Base-by-base conservation (phyloP, 2,797 vertebrate genomes). In the Ctenochaetus hawaiiensis region DNA sequence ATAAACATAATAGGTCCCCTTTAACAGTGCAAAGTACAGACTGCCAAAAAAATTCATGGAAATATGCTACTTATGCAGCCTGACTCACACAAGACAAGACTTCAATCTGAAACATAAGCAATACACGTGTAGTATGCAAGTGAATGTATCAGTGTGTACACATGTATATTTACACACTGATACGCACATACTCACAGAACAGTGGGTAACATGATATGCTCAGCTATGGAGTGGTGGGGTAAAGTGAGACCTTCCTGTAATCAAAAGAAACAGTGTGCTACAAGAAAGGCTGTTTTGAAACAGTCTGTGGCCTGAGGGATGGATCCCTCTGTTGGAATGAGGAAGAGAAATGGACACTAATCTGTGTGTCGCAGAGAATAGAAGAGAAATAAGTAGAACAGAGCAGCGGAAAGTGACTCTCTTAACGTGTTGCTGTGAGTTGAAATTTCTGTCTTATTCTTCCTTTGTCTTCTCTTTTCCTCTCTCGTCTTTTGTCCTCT, bases 241-340 rank as follows among this genome's bases (percentile, higher is more conserved):
- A 94, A 94, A 93, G 81, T 69, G 81, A 95, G 90, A 93, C 88
- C 80, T 89, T 89, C 80, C 87, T 85, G 87, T 91, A 92, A 92
- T 92, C 90, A 94, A 93, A 92, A 93, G 88, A 87, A 92, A 92
- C 83, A 85, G 84, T 67, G 68, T 80, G 88, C 83, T 89, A 91
- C 89, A 91, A 89, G 91, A 91, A 84, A 85, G 83, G 63, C 76
- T 74, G 84, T 92, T 94, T 91, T 80, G 87, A 91, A 88, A 88
- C 48, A 16, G 51, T 89, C 85, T 87, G 74, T 84, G 68, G 75
- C 87, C 81, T 64, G 74, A 76, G 77, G 85, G 82, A 90, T 81
- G 68, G 82, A 92, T 91, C 82, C 76, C 63, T 83, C 43, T 67
- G 64, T 78, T 71, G 85, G 87, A 88, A 91, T 82, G 79, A 94